Percentiles rank a stretch among this genome's conserved stretches.
phyloP scores from a whole-genome alignment of 2,113 vertebrate genomes.

The western clawed frog (Xenopus tropicalis) region DNA sequence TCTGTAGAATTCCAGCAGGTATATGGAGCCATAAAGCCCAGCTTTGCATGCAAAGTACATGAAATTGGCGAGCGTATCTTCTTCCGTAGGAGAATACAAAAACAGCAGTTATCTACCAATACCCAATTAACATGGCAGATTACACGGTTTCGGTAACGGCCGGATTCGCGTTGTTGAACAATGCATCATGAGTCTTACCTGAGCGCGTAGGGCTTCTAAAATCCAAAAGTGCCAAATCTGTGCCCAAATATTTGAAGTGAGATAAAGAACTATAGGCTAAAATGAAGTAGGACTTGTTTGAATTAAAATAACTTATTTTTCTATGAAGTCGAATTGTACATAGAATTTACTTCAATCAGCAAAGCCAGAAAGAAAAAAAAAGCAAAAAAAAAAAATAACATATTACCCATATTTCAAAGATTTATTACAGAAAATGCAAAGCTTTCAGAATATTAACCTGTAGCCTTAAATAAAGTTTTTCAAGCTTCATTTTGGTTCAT shows the following conservation, averaged over 20 bases:
- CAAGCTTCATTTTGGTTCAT: slow-evolving; percentile 58
- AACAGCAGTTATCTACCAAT: slow-evolving; percentile 52
- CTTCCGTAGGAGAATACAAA: slow-evolving; percentile 58
- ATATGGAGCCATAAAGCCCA: slow-evolving; percentile 71
- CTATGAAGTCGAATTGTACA: slow-evolving; percentile 59
- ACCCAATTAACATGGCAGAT: slow-evolving; percentile 51
- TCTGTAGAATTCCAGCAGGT: slow-evolving; percentile 60
- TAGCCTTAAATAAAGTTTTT: slow-evolving; percentile 67
- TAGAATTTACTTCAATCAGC: slow-evolving; percentile 54
- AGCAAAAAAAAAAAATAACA: slow-evolving; percentile 46
- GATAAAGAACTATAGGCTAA: background rate
- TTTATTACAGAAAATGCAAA: slow-evolving; percentile 66
- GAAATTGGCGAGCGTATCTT: slow-evolving; percentile 59
- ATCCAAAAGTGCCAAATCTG: slow-evolving; percentile 34
- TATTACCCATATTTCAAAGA: slow-evolving; percentile 56
- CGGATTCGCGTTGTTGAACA: slow-evolving; percentile 8
- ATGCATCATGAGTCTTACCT: slow-evolving; percentile 9
- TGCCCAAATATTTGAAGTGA: slow-evolving; percentile 17
- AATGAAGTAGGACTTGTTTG: slow-evolving; percentile 34
- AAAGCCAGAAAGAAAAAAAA: slow-evolving; percentile 44
- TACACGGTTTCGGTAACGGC: slow-evolving; percentile 42
- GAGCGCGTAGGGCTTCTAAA: slow-evolving; percentile 28
- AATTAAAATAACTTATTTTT: slow-evolving; percentile 59
- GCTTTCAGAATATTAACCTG: slow-evolving; percentile 61
- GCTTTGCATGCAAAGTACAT: slow-evolving; percentile 65